Evolutionary conservation across 1,140 invertebrate species (phyloP).

Genomic region (Lineus longissimus): DNA sequence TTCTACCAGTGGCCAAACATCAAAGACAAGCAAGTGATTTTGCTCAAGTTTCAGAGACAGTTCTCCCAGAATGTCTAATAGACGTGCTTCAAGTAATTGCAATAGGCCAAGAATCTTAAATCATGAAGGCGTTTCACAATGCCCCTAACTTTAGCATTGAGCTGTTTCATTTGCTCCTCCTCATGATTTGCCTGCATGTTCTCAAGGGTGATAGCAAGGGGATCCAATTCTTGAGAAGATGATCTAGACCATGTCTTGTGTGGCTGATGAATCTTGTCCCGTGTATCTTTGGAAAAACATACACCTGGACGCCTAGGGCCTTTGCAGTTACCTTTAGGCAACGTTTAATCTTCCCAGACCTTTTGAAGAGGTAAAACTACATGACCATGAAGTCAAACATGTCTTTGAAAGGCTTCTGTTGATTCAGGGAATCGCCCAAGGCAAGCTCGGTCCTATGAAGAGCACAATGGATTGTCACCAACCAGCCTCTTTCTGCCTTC

Average conservation of each 20-base stretch:
- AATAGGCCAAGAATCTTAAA: not conserved
- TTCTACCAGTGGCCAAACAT: not conserved
- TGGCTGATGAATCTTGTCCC: not conserved
- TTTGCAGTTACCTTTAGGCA: not conserved
- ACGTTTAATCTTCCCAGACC: not conserved
- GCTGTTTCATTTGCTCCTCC: not conserved
- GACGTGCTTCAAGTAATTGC: not conserved
- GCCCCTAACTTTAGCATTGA: not conserved
- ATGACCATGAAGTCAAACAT: not conserved
- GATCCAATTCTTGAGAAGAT: not conserved
- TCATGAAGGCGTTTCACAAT: not conserved
- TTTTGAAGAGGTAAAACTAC: not conserved
- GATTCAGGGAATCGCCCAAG: not conserved
- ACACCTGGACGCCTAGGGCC: not conserved
- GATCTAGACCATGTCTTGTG: not conserved
- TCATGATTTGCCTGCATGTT: not conserved
- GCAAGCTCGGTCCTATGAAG: not conserved
- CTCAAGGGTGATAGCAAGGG: not conserved
- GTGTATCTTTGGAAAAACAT: not conserved
- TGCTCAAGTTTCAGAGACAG: not conserved
- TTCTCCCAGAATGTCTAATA: not conserved
- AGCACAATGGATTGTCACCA: not conserved
- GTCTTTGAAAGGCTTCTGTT: not conserved
- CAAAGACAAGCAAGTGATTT: not conserved
- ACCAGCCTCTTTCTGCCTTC: not conserved